Percentiles rank a stretch among this genome's conserved stretches.
phyloP scores from a whole-genome alignment of 2,113 vertebrate species.

The Chamaea fasciata region DNA sequence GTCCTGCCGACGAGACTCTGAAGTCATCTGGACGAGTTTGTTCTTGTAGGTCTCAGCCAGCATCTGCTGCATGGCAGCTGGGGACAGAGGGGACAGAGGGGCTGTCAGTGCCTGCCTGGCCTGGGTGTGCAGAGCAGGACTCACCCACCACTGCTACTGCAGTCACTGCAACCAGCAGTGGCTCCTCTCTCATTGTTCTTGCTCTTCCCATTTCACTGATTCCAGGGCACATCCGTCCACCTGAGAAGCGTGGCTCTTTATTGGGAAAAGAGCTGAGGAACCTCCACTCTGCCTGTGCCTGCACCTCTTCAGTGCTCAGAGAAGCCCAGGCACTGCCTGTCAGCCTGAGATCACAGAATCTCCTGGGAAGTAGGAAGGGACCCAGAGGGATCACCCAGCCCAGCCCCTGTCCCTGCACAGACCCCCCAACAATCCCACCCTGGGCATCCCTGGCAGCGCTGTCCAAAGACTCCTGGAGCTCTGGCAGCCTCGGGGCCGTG shows the following conservation, averaged over 20 bases:
- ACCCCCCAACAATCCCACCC: neutral
- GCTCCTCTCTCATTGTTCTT: neutral
- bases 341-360: neutral
- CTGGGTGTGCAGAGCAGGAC: neutral
- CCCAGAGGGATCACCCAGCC: accelerated
- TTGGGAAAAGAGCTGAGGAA: neutral
- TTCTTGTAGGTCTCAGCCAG: constrained; percentile 82
- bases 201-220: neutral
- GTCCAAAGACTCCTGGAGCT: neutral
- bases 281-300: neutral
- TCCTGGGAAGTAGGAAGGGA: neutral
- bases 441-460: neutral
- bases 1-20: constrained; percentile 79
- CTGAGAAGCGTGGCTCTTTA: neutral
- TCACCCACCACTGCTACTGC: neutral
- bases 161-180: neutral
- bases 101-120: neutral
- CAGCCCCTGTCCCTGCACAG: neutral
- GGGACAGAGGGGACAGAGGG: neutral
- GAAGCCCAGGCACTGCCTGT: neutral
- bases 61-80: constrained; percentile 96
- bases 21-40: constrained; percentile 82
- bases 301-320: neutral
- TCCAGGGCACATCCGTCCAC: neutral
- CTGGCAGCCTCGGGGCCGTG: neutral